Conservation (phyloP, 2,888 invertebrate species). For the Phanerotoma sp. region DNA sequence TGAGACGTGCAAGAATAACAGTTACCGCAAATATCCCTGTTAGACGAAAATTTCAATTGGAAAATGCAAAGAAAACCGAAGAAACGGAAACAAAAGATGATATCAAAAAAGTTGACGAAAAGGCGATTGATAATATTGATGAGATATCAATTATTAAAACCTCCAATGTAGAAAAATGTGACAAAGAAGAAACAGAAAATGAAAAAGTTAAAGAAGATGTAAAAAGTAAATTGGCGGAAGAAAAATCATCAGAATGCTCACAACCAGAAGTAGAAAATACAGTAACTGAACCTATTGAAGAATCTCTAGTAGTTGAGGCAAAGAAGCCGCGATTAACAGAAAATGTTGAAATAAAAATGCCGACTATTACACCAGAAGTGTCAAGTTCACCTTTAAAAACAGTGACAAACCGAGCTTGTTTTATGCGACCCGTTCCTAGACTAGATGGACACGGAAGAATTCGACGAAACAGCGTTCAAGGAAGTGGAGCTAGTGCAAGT, state of each 20-base stretch:
- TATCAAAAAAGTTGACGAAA: background rate
- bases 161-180: too few species aligned
- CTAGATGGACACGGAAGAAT: conserved; percentile 59
- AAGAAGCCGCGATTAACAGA: background rate
- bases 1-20: conserved; percentile 66
- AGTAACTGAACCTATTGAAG: too few species aligned
- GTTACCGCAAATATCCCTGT: conserved; percentile 70
- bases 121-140: background rate
- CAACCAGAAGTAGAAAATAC: background rate
- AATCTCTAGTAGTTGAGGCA: background rate
- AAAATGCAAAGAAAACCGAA: conserved; percentile 10
- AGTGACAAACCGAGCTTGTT: conserved; percentile 63
- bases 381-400: conserved; percentile 61
- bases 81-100: background rate
- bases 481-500: conserved; percentile 59
- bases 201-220: too few species aligned
- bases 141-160: too few species aligned
- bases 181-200: too few species aligned
- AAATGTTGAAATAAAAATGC: conserved; percentile 9
- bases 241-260: background rate
- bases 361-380: background rate
- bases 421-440: conserved; percentile 67
- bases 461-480: conserved; percentile 68
- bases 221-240: too few species aligned
- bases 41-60: conserved; percentile 48